phyloP scores from a whole-genome alignment of 2,113 vertebrate genomes.

The Saimiri boliviensis region DNA sequence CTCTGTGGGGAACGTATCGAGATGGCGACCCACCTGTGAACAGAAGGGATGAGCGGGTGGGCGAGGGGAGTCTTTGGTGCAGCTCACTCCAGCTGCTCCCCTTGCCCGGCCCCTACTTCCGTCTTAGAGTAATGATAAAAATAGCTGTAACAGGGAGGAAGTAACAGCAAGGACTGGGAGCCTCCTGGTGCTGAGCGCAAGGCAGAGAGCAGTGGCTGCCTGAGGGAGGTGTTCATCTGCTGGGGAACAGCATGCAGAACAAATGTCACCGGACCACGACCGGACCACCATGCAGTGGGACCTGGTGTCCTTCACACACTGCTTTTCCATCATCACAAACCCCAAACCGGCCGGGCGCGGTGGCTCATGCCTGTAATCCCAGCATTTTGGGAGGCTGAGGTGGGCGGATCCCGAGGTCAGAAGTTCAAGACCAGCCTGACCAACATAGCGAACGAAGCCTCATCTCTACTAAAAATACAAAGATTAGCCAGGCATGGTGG shows the following conservation, averaged over 20 bases:
- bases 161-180: fast-evolving
- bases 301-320: neutral
- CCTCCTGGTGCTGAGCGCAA: fast-evolving
- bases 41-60: neutral
- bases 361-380: too few relatives aligned
- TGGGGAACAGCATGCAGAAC: fast-evolving
- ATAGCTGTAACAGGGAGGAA: neutral
- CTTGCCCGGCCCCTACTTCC: fast-evolving
- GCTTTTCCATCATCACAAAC: neutral
- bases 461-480: too few relatives aligned
- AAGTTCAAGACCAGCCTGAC: too few relatives aligned
- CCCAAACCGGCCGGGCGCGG: neutral
- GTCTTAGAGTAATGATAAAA: neutral
- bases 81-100: fast-evolving
- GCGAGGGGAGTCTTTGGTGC: neutral
- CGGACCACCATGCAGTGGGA: fast-evolving
- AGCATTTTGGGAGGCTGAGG: too few relatives aligned
- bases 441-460: too few relatives aligned
- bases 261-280: fast-evolving
- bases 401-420: too few relatives aligned
- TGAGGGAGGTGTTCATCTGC: fast-evolving
- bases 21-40: conserved; percentile 85
- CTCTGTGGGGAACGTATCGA: conserved; percentile 89
- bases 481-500: too few relatives aligned
- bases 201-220: neutral